These are phyloP conservation scores for Varecia variegata DNA, from an alignment of 2,797 vertebrate species.

Conservation along the genomic window DNA sequence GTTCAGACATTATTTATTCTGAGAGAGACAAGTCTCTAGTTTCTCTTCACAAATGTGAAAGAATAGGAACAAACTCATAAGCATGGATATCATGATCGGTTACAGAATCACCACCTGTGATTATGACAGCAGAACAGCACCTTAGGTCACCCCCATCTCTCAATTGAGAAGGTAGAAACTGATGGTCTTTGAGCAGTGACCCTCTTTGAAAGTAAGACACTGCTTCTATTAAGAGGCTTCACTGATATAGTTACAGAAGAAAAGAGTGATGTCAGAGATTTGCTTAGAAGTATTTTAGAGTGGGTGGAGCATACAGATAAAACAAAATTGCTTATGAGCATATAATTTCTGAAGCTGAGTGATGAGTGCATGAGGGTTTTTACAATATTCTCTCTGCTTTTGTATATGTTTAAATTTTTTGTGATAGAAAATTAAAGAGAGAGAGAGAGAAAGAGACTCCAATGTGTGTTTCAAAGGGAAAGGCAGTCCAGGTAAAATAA, in stretches of 20 bases:
- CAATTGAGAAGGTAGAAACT: background rate
- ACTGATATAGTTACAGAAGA: background rate
- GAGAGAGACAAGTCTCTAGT: background rate
- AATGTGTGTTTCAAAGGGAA: background rate
- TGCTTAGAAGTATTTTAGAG: background rate
- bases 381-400: background rate
- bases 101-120: background rate
- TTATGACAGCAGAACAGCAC: background rate
- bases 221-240: background rate
- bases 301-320: background rate
- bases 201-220: background rate
- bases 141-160: background rate
- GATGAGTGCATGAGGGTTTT: background rate
- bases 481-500: background rate
- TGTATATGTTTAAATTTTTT: background rate
- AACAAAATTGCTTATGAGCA: background rate
- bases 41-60: background rate
- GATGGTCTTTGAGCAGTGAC: background rate
- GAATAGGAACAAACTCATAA: background rate
- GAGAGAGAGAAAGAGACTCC: background rate
- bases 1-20: constrained; percentile 4
- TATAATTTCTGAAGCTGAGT: background rate
- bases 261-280: background rate
- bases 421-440: background rate
- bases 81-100: background rate